Evolutionary conservation across 2,113 vertebrate species (phyloP).

Genomic region (Felis chaus): DNA sequence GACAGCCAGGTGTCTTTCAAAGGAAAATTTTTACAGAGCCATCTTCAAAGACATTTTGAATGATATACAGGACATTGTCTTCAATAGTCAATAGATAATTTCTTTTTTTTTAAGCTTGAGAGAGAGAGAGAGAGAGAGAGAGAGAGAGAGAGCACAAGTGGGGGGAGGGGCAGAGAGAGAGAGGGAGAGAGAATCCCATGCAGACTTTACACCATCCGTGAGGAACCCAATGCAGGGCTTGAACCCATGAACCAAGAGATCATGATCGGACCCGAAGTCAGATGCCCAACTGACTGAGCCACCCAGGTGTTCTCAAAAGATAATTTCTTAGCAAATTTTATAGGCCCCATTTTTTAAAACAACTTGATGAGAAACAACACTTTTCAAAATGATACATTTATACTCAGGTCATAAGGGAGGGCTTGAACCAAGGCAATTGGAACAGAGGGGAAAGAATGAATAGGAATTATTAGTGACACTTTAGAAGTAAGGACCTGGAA

Average conservation of each 20-base stretch:
- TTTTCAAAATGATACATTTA: not conserved
- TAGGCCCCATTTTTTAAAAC: not conserved
- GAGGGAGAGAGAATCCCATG: no score
- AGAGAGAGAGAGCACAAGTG: no score
- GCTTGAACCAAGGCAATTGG: not conserved
- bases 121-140: no score
- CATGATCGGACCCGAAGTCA: no score
- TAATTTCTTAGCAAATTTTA: not conserved
- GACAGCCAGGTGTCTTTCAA: not conserved
- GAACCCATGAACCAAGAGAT: no score
- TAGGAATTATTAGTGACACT: not conserved
- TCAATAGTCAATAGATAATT: not conserved
- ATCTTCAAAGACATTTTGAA: slow-evolving; percentile 26
- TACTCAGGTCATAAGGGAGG: not conserved
- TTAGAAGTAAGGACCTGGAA: not conserved
- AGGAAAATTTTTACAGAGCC: not conserved
- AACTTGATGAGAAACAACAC: not conserved
- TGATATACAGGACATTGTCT: not conserved
- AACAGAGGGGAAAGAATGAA: not conserved
- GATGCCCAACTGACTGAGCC: no score
- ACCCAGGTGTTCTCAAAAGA: no score
- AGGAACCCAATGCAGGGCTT: no score
- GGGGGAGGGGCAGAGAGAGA: no score
- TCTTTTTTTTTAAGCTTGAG: not conserved
- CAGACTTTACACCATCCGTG: no score